Base-by-base conservation (phyloP, 2,797 vertebrate species). In the Vespertilio murinus region DNA sequence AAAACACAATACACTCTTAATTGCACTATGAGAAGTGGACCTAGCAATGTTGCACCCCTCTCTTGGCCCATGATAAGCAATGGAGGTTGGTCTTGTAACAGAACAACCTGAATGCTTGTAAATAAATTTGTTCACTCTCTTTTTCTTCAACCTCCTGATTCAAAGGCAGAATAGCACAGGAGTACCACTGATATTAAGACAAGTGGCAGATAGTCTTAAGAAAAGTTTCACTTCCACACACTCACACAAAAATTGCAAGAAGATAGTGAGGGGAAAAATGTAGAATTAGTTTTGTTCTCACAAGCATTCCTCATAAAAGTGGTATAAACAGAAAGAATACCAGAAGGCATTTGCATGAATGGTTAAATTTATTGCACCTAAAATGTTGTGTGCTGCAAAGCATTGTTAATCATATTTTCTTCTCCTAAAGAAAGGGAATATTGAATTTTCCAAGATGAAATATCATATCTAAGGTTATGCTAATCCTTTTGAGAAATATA, bases 371-470 rank as follows among this genome's bases (percentile, higher is more conserved):
- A 33, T 88, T 93, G 25, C 0, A 49, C 0, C 1, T 74, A 23
- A 77, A 78, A 1, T 54, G 38, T 56, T 70, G 0, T 30, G 67
- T 84, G 5, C 5, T 88, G 2, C 22, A 86, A 67, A 85, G 8
- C 49, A 84, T 49, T 56, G 14, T 56, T 83, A 56, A 12, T 67
- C 17, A 16, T 83, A 9, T 56, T 83, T 92, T 93, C 17, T 87
- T 83, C 8, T 85, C 38, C 47, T 45, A 77, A 94, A 89, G 42
- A 78, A 82, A 83, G 7, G 2, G 80, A 90, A 94, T 88, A 78
- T 13, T 45, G 49, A 82, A 61, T 90, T 93, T 65, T 35, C 0
- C 23, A 67, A 93, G 42, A 56, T 16, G 86, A 80, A 92, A 40
- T 18, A 86, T 67, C 11, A 49, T n/a, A 40, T 77, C 5, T 77